phyloP scores from a whole-genome alignment of 1,140 invertebrate species.

The Rhagoletis zephyria region DNA sequence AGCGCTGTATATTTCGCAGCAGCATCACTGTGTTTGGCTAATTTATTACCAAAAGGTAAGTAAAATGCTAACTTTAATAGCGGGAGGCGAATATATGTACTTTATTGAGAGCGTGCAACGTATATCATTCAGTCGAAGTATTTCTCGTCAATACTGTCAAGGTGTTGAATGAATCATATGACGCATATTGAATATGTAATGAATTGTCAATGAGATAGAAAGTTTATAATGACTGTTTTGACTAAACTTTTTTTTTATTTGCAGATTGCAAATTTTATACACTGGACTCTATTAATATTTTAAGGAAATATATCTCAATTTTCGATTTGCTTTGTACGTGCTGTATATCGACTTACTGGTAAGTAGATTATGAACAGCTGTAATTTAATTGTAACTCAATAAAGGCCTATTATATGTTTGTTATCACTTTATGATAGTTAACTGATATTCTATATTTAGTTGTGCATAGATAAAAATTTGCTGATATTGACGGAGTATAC shows the following conservation, averaged over 20 bases:
- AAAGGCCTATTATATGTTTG: background rate
- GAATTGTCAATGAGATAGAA: background rate
- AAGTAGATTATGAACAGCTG: conserved; percentile 63
- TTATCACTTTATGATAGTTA: background rate
- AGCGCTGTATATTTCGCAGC: conserved; percentile 86
- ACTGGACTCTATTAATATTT: conserved; percentile 86
- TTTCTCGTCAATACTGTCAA: background rate
- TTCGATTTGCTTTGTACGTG: conserved; percentile 87
- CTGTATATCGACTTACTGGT: conserved; percentile 83
- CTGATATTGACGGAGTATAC: no score
- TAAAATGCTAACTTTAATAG: background rate
- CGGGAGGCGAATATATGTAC: background rate
- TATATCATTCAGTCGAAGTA: background rate
- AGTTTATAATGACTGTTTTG: background rate
- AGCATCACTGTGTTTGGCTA: conserved; percentile 82
- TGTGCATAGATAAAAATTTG: no score
- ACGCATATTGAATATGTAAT: background rate
- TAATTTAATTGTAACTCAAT: background rate
- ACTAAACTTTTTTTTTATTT: conserved; percentile 68
- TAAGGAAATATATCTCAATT: conserved; percentile 89
- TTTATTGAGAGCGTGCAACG: background rate
- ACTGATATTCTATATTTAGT: no score
- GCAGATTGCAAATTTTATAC: conserved; percentile 86
- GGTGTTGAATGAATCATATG: background rate
- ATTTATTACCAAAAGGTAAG: conserved; percentile 81